A percentile compares a stretch with the other conserved stretches of the same genome.
These are phyloP conservation scores for Protonibea diacanthus DNA, from an alignment of 2,797 vertebrate species.

Conservation along the genomic window DNA sequence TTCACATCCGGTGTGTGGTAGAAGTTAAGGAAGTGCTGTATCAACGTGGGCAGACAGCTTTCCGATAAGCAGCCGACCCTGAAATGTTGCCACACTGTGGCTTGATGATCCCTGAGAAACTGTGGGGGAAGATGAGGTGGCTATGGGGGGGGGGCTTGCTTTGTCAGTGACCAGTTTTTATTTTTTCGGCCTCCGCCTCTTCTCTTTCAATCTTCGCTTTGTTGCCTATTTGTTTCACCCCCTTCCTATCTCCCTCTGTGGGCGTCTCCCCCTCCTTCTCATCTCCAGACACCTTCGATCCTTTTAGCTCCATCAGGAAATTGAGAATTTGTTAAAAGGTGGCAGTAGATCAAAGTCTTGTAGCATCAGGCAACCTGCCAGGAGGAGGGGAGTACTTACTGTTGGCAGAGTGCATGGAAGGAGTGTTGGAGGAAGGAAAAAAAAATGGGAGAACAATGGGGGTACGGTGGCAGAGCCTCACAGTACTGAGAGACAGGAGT, in stretches of 20 bases:
- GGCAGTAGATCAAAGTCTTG: slow-evolving; percentile 82
- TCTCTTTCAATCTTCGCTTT: slow-evolving; percentile 43
- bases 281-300: slow-evolving; percentile 59
- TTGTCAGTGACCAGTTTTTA: slow-evolving; percentile 33
- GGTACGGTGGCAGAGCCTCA: neutral
- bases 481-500: slow-evolving; percentile 13
- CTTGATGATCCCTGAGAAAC: slow-evolving; percentile 64
- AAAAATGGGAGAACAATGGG: neutral
- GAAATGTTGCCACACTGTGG: slow-evolving; percentile 69
- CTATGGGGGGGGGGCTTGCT: slow-evolving; percentile 13
- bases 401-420: slow-evolving; percentile 36
- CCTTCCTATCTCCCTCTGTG: slow-evolving; percentile 41
- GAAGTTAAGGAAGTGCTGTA: slow-evolving; percentile 66
- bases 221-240: slow-evolving; percentile 54
- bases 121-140: slow-evolving; percentile 52
- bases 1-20: slow-evolving; percentile 54
- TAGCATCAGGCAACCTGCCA: slow-evolving; percentile 78
- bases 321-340: slow-evolving; percentile 85
- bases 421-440: slow-evolving; percentile 6
- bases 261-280: slow-evolving; percentile 11
- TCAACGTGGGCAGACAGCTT: slow-evolving; percentile 74
- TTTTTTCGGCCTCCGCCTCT: slow-evolving; percentile 29
- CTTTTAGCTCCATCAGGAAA: slow-evolving; percentile 68
- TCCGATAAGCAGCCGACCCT: slow-evolving; percentile 71
- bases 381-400: slow-evolving; percentile 57